phyloP scores from a whole-genome alignment of 2,888 invertebrate genomes.

The Argyresthia goedartella region DNA sequence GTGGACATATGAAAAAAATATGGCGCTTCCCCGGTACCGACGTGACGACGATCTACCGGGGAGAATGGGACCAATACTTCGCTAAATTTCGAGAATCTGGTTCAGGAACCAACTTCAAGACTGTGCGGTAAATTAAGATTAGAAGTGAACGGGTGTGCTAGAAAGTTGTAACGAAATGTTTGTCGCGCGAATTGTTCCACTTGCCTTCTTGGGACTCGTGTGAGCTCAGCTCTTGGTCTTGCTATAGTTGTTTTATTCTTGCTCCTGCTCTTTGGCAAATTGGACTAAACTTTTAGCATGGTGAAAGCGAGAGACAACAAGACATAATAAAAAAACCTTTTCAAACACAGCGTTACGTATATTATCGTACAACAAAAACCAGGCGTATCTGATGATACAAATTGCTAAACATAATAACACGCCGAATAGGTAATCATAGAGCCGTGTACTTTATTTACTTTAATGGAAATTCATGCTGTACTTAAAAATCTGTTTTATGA shows the following conservation, averaged over 20 bases:
- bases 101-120: slow-evolving; percentile 25
- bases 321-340: neutral
- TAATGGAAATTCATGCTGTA: no score
- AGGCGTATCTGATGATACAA: no score
- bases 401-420: no score
- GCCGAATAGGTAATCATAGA: no score
- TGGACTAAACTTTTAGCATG: neutral
- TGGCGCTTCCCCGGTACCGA: no score
- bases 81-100: slow-evolving; percentile 7
- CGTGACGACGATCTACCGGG: no score
- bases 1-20: no score
- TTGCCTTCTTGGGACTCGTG: neutral
- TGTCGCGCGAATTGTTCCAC: slow-evolving; percentile 13
- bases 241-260: neutral
- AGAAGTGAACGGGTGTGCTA: slow-evolving; percentile 30
- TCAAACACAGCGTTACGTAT: no score
- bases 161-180: slow-evolving; percentile 36
- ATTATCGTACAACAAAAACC: no score
- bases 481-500: no score
- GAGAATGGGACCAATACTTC: no score
- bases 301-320: neutral
- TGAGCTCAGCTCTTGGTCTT: neutral
- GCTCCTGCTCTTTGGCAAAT: neutral
- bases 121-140: slow-evolving; percentile 47
- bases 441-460: no score